phyloP scores from a whole-genome alignment of 92 coral and sea anemone species.

The Parazoanthus swiftii region DNA sequence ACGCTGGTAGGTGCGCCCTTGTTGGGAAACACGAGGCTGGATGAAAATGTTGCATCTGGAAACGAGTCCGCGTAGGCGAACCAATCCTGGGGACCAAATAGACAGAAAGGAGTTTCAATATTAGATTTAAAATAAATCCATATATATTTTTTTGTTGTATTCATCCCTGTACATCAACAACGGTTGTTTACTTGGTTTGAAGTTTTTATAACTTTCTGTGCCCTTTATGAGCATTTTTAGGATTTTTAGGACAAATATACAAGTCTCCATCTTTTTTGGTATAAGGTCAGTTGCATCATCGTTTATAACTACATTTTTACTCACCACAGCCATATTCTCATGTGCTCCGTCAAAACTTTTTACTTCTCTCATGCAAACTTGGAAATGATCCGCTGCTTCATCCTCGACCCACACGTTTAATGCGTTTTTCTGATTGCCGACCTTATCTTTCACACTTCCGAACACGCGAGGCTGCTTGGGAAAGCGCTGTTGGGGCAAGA shows the following conservation, averaged over 20 bases:
- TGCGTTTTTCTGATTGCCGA: neutral
- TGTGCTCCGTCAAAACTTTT: constrained; percentile 32
- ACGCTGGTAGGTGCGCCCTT: constrained; percentile 2
- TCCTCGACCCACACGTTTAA: constrained; percentile 32
- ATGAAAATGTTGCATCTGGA: constrained; percentile 1
- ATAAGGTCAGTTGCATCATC: too few species aligned
- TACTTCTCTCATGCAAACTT: constrained; percentile 20
- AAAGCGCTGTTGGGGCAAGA: constrained; percentile 9
- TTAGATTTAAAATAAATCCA: too few species aligned
- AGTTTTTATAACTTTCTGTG: too few species aligned
- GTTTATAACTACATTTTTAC: neutral
- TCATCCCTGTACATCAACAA: too few species aligned
- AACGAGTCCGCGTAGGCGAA: constrained; percentile 32
- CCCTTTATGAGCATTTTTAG: too few species aligned
- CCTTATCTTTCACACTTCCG: constrained; percentile 15
- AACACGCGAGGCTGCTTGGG: constrained; percentile 34
- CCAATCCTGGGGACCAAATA: constrained; percentile 4
- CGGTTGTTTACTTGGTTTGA: too few species aligned
- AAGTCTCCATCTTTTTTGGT: too few species aligned
- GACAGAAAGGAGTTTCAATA: neutral
- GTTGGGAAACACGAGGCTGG: constrained; percentile 25
- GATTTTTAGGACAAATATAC: too few species aligned
- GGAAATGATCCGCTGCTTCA: constrained; percentile 5
- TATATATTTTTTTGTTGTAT: too few species aligned
- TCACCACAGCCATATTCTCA: constrained; percentile 25